Conservation (phyloP, 2,888 invertebrate genomes). For the Selenia dentaria region DNA sequence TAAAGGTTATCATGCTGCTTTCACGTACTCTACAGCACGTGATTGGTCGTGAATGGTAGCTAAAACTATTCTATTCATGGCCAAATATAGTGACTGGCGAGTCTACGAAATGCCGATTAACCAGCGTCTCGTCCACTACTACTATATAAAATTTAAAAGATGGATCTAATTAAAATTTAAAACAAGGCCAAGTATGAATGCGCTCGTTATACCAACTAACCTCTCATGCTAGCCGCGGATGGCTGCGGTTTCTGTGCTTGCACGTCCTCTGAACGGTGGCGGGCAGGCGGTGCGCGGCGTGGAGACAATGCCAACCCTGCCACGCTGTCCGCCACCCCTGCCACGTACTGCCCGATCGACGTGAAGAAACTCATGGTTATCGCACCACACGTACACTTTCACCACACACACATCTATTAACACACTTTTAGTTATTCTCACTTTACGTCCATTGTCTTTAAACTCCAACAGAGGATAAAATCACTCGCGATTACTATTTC, state of each 20-base stretch:
- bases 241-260: conserved; percentile 68
- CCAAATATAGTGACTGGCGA: no score
- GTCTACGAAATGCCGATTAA: no score
- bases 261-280: conserved; percentile 86
- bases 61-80: no score
- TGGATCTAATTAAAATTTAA: no score
- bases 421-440: conserved; percentile 13
- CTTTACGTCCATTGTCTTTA: conserved; percentile 21
- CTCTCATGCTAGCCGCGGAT: conserved; percentile 69
- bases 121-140: no score
- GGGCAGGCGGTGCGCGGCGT: conserved; percentile 88
- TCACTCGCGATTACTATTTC: conserved; percentile 1
- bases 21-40: no score
- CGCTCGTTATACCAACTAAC: no score
- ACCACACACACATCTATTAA: conserved; percentile 41
- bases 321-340: conserved; percentile 93
- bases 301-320: conserved; percentile 92
- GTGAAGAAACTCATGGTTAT: conserved; percentile 92
- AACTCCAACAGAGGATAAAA: conserved; percentile 4
- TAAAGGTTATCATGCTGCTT: no score
- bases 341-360: conserved; percentile 93
- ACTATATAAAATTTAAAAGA: no score
- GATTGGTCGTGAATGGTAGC: no score
- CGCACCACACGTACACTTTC: conserved; percentile 38
- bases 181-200: no score